Evolutionary conservation across 1,140 invertebrate species (phyloP).

Genomic region (Drosophila repleta): DNA sequence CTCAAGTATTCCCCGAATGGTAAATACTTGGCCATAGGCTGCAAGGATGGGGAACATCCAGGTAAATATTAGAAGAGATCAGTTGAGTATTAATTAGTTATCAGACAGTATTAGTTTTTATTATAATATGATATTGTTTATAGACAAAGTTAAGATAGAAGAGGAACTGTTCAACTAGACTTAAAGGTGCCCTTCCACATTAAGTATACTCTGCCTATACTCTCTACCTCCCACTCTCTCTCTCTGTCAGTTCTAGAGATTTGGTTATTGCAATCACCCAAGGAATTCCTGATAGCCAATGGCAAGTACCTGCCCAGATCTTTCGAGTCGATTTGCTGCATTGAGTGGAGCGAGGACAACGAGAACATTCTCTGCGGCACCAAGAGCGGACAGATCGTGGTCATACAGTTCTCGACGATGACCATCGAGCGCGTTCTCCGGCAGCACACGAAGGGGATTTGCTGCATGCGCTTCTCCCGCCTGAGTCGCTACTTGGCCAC

Average conservation of each 20-base stretch:
- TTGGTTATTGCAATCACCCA: conserved; percentile 52
- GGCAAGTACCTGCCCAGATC: conserved; percentile 53
- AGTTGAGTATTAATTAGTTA: not conserved
- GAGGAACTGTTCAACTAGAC: too few relatives aligned
- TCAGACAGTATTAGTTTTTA: too few relatives aligned
- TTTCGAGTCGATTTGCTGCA: conserved; percentile 51
- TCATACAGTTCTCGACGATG: conserved; percentile 46
- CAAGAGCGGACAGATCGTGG: conserved; percentile 42
- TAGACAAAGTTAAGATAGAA: too few relatives aligned
- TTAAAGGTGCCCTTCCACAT: too few relatives aligned
- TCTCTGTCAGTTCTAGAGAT: conserved; percentile 64
- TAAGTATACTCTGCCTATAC: too few relatives aligned
- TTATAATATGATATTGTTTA: too few relatives aligned
- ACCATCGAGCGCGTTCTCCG: conserved; percentile 20
- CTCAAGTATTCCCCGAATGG: conserved; percentile 70
- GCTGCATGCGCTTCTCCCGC: conserved; percentile 64
- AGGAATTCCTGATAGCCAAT: conserved; percentile 58
- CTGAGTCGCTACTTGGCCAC: conserved; percentile 67
- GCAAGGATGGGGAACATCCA: conserved; percentile 53
- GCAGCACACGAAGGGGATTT: conserved; percentile 48
- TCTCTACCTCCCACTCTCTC: too few relatives aligned
- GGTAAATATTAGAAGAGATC: conserved; percentile 26
- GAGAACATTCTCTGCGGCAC: conserved; percentile 67
- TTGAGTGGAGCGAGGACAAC: conserved; percentile 65
- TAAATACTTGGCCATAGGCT: conserved; percentile 66